Conservation (phyloP, 1,140 invertebrate genomes). For the Bombus pascuorum region DNA sequence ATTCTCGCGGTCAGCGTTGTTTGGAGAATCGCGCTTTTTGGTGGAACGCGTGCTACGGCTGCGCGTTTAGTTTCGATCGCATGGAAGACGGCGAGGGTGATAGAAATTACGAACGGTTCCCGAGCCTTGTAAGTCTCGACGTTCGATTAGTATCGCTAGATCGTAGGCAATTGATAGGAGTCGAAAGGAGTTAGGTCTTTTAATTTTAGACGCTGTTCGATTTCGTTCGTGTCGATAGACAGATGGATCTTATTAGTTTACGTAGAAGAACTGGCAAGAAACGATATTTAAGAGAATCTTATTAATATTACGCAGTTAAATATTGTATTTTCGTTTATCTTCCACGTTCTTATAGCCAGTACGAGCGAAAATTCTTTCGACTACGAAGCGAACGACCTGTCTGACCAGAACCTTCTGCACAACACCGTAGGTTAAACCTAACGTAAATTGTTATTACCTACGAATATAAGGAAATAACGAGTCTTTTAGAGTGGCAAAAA, state of each 20-base stretch:
- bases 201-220: neutral
- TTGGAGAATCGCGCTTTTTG: neutral
- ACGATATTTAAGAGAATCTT: no score
- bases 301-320: no score
- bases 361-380: neutral
- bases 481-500: neutral
- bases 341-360: neutral
- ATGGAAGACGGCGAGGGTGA: neutral
- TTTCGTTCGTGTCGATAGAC: no score
- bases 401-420: neutral
- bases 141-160: neutral
- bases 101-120: neutral
- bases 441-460: neutral
- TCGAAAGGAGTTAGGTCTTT: neutral
- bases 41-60: neutral
- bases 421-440: neutral
- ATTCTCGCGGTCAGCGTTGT: slow-evolving; percentile 4
- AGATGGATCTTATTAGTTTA: no score
- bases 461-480: neutral
- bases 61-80: neutral
- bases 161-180: neutral
- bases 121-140: neutral
- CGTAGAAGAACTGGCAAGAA: no score
- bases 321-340: no score
- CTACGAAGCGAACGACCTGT: neutral